These are phyloP conservation scores for Falcaria lacertinaria DNA, from an alignment of 2,888 invertebrate species.

Conservation along the genomic window DNA sequence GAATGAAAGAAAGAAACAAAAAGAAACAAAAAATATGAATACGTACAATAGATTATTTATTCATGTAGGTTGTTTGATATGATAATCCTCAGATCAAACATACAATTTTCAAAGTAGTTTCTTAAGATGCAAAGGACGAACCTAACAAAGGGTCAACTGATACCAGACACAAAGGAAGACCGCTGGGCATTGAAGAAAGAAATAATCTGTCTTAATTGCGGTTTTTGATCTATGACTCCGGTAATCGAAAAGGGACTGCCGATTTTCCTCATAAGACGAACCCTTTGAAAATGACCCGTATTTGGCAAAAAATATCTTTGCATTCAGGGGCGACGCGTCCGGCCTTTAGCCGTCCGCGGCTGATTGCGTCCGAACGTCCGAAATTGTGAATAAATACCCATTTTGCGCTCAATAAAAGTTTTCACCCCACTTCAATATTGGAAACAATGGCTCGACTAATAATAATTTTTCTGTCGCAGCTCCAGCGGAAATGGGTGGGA, in stretches of 20 bases:
- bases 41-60: neutral
- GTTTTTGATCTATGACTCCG: conserved; percentile 56
- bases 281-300: conserved; percentile 72
- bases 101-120: conserved; percentile 1
- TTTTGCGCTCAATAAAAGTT: conserved; percentile 77
- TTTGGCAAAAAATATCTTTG: conserved; percentile 74
- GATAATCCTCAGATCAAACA: neutral
- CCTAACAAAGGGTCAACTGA: conserved; percentile 19
- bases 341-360: conserved; percentile 49
- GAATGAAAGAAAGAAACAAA: too few relatives aligned
- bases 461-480: conserved; percentile 62
- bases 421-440: conserved; percentile 64
- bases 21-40: too few relatives aligned
- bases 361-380: conserved; percentile 58
- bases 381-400: conserved; percentile 66
- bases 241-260: conserved; percentile 67
- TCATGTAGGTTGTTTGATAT: neutral
- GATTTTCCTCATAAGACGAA: conserved; percentile 62
- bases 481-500: conserved; percentile 49
- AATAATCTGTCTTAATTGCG: conserved; percentile 66
- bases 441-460: conserved; percentile 75
- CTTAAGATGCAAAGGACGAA: conserved; percentile 6
- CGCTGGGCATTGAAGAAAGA: conserved; percentile 38
- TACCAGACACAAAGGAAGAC: conserved; percentile 32
- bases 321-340: conserved; percentile 71